Conservation (phyloP, 2,797 vertebrate genomes). For the Eleutherodactylus coqui region DNA sequence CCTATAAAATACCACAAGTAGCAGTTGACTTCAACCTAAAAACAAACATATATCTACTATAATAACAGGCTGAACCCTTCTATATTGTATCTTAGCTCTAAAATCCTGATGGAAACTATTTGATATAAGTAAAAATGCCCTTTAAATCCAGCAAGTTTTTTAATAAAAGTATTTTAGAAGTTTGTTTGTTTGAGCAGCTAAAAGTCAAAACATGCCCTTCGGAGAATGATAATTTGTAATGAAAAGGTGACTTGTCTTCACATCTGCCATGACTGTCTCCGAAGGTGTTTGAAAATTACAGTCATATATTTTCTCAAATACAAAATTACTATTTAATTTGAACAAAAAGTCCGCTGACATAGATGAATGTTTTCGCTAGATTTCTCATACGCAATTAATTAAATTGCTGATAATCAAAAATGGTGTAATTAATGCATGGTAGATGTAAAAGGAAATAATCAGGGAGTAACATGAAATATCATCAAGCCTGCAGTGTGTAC, state of each 20-base stretch:
- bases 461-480: conserved; percentile 15
- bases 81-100: not conserved
- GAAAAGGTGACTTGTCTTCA: conserved; percentile 43
- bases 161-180: not conserved
- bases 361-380: conserved; percentile 70
- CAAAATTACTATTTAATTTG: conserved; percentile 70
- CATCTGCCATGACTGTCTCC: conserved; percentile 6
- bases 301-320: conserved; percentile 40
- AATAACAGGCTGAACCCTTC: not conserved
- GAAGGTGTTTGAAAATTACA: conserved; percentile 38
- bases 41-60: too few species aligned
- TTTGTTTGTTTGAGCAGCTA: not conserved
- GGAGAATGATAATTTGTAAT: conserved; percentile 5
- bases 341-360: conserved; percentile 55
- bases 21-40: too few species aligned
- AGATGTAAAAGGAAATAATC: conserved; percentile 21
- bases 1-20: too few species aligned
- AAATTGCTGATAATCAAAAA: conserved; percentile 68
- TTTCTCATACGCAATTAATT: conserved; percentile 71
- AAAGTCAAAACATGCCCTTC: conserved; percentile 1
- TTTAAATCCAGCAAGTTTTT: not conserved
- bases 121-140: not conserved
- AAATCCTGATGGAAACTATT: not conserved
- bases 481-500: not conserved
- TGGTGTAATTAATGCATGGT: conserved; percentile 38